Base-by-base conservation (phyloP, 2,797 vertebrate species). In the Adrianichthys oophorus region DNA sequence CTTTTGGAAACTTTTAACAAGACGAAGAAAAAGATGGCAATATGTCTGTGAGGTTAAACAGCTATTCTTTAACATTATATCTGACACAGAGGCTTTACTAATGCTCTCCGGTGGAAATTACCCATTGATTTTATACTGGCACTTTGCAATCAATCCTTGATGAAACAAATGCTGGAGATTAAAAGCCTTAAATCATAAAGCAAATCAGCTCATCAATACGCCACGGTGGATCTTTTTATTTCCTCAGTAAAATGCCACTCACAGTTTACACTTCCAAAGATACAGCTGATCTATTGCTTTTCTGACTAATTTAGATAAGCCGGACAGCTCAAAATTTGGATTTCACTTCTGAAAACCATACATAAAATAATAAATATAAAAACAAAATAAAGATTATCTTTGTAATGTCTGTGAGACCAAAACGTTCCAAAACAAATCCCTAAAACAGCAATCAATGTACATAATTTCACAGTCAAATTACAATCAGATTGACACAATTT, bases 71-170 rank as follows among this genome's bases (percentile, higher is more conserved):
- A 48, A 61, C 81, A 73, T 66, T 55, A 65, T 65, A 74, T 66
- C 65, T 85, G 68, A 72, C 73, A 70, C 72, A 86, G 77, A 85
- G 80, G 51, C 67, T 83, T 76, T 67, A 51, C 74, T 89, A 87
- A 83, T 86, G 86, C 84, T 86, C 87, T 85, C 76, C 59, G 59
- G 60, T 52, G 83, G 83, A 91, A 89, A 90, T 84, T 65, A 85
- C 73, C 43, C 67, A 92, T 90, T 89, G 85, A 92, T 90, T 90
- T 79, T 65, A 60, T 73, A 59, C 49, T 52, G 65, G 51, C 68
- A 78, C 70, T 79, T 32, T 45, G 48, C 59, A 47, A 87, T 90
- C 61, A 68, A 88, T 87, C 41, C 65, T 62, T 84, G 80, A 88
- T 87, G 63, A 85, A 89, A 87, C 50, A 56, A 79, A 78, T 65